Evolutionary conservation across 2,113 vertebrate species (phyloP), one percentile per base, ranked within the genome.

Genomic region (Campylomormyrus tamandua): DNA sequence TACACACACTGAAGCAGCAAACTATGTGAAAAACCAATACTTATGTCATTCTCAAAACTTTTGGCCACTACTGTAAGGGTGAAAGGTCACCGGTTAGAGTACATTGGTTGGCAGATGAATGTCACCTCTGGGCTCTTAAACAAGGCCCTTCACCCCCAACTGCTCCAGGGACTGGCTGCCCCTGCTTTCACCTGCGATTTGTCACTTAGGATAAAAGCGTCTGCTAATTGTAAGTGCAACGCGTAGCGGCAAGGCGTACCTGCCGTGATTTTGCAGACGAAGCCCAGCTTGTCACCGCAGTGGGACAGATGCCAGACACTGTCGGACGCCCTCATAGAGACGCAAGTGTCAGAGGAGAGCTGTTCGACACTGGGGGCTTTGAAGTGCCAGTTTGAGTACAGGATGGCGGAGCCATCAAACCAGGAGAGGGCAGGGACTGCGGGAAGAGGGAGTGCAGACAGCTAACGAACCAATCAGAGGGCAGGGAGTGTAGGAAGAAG

Each of bases 381-480:
- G 93, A 95, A 92, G 62, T 95, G 95, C 98, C 98, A 99, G 94
- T 97, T 98, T 70, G 96, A 96, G 91, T 96, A 97, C 74, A 95
- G 94, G 90, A 96, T 91, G 21, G 96, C 94, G 80, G 97, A 97
- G 9, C 96, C 97, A 89, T 98, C 97, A 89, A 96, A 92, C 97
- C 98, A 98, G 74, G 91, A 91, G 90, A 97, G 6, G 13, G 96
- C 96, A 27, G 95, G 93, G 92, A 96, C 98, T 99, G 77, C 4
- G 15, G 31, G 31, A n/a, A 39, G 7, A 45, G 24, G 27, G 80
- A 87, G 27, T 42, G 8, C 24, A 39, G 21, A 27, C 15, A 15
- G 39, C 24, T 90, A 19, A 50, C 7, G 11, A 39, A 56, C 27
- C 27, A 56, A 24, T 88, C 24, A 45, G 50, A 45, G 46, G 39